Percentiles rank a stretch among this genome's conserved stretches.
phyloP scores from a whole-genome alignment of 2,797 vertebrate genomes.

The Pipistrellus kuhlii region DNA sequence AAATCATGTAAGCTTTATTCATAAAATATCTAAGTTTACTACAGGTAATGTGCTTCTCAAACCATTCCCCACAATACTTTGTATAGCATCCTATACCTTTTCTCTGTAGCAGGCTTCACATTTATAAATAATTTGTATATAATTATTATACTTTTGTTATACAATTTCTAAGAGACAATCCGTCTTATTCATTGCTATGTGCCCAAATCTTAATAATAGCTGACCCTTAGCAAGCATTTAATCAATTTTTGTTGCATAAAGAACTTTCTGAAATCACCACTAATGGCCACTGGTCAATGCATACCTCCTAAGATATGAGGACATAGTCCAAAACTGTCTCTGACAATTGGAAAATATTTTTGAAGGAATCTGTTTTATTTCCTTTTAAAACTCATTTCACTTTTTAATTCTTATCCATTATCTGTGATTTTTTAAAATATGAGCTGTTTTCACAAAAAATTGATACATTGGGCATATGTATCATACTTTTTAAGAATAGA shows the following conservation, averaged over 20 bases:
- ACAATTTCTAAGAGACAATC: background rate
- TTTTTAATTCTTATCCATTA: slow-evolving; percentile 41
- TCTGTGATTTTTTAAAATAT: background rate
- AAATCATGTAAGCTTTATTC: background rate
- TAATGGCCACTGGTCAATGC: background rate
- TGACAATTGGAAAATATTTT: background rate
- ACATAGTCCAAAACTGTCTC: background rate
- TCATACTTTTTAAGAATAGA: slow-evolving; percentile 4
- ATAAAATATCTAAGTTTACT: background rate
- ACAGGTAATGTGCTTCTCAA: background rate
- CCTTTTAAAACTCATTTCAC: slow-evolving; percentile 17
- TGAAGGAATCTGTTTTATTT: slow-evolving; percentile 12
- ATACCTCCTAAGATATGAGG: background rate
- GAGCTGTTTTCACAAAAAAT: slow-evolving; percentile 12
- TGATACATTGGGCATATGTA: background rate
- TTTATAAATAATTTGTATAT: slow-evolving; percentile 41
- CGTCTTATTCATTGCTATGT: slow-evolving; percentile 30
- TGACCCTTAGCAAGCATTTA: background rate
- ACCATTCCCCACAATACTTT: slow-evolving; percentile 11
- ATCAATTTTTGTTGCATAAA: slow-evolving; percentile 38
- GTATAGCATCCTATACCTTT: background rate
- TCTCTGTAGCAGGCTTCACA: background rate
- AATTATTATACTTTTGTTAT: slow-evolving; percentile 18
- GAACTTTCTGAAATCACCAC: slow-evolving; percentile 27
- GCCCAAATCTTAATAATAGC: slow-evolving; percentile 9